Percentiles rank a stretch among this genome's conserved stretches.
phyloP scores from a whole-genome alignment of 2,888 invertebrate genomes.

The Macrophya annulata region DNA sequence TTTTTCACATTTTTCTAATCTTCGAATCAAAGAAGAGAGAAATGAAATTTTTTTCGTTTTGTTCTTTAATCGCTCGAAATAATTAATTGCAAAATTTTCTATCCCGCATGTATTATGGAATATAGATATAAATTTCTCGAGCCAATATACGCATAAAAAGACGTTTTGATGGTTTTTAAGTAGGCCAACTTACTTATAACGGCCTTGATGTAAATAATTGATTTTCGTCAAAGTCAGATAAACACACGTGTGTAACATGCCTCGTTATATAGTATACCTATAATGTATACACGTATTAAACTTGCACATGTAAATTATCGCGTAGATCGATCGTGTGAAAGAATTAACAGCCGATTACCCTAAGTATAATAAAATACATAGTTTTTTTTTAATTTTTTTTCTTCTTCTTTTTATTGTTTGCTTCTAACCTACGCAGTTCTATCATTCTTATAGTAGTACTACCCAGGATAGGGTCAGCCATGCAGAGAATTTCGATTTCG shows the following conservation, averaged over 20 bases:
- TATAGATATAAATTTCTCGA: constrained; percentile 16
- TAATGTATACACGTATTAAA: no score
- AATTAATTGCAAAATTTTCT: not conserved
- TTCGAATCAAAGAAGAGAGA: not conserved
- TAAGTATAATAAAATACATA: not conserved
- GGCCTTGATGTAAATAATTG: constrained; percentile 35
- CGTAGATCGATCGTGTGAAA: constrained; percentile 2
- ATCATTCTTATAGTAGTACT: not conserved
- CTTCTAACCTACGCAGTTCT: not conserved
- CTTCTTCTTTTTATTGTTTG: not conserved
- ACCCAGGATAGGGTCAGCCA: not conserved
- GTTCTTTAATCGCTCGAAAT: not conserved
- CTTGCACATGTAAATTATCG: not conserved
- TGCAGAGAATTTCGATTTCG: not conserved
- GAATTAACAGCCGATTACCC: not conserved
- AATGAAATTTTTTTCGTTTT: not conserved
- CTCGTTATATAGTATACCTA: not conserved
- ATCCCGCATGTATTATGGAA: not conserved
- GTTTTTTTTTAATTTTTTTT: no score
- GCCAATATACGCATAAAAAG: not conserved
- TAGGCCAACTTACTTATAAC: constrained; percentile 19
- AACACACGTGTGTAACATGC: constrained; percentile 8
- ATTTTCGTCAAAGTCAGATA: constrained; percentile 7
- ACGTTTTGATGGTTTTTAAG: constrained; percentile 14
- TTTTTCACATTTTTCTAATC: not conserved